Evolutionary conservation across 1,140 invertebrate genomes (phyloP), one percentile per base, ranked within the genome.

Genomic region (Aplysia californica): DNA sequence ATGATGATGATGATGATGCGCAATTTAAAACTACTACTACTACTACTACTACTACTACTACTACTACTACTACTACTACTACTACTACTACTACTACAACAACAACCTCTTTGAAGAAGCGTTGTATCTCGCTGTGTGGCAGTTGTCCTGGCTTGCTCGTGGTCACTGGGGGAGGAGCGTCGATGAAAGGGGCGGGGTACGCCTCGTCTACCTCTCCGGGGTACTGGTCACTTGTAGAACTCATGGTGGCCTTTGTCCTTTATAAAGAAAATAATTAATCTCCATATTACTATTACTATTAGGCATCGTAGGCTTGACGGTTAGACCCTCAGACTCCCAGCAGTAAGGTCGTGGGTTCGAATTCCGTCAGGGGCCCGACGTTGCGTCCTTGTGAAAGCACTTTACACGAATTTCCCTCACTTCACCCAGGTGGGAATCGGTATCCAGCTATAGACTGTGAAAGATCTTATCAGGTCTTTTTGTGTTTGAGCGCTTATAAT

Each of bases 101-200:
- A 23, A 66, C 26, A 72, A 86, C 87, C 80, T 87, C 77, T 18
- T 85, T 82, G 70, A 85, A 88, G 74, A 84, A 88, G 44, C 84
- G 79, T 50, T 75, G 73, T 1, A 87, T 78, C 21, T 83, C 56
- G 15, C 82, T 64, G 18, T 84, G 77, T 2, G 83, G 75, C 6
- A 88, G 80, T 64, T 88, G 86, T 15, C 86, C 87, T 15, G 83
- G 83, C 78, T 88, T 88, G 64, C 67, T 76, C 31, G 79, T 77
- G 2, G 69, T 83, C 0, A 84, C 79, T 26, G 82, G 82, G 0
- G 81, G 44, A 2, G 86, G 87, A 58, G 81, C 81, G 0, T 79
- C 78, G 56, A 80, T 83, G 71, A 87, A 86, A 1, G 78, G 50
- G 55, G 81, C 80, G 10, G 86, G 85, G 61, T 82, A 75, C 0